phyloP scores from a whole-genome alignment of 2,888 invertebrate species.

The Harpalus rufipes region DNA sequence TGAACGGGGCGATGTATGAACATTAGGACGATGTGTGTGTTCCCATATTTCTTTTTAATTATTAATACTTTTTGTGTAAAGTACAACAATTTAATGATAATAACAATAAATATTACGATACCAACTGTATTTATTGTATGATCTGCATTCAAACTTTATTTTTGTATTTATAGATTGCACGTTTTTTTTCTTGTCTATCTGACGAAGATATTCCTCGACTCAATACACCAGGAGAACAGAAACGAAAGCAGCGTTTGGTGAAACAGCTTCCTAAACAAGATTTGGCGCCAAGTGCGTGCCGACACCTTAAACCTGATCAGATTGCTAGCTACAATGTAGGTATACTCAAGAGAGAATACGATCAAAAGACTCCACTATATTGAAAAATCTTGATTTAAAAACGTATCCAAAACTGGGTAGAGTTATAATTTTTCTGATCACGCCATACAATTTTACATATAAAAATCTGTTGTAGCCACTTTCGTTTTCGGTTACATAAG shows the following conservation, averaged over 20 bases:
- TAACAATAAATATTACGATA: not conserved
- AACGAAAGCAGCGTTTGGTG: constrained; percentile 89
- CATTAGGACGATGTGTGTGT: too few relatives aligned
- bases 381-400: too few relatives aligned
- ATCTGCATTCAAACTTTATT: not conserved
- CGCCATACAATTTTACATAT: too few relatives aligned
- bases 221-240: constrained; percentile 89
- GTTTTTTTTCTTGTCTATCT: constrained; percentile 94
- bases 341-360: not conserved
- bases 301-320: constrained; percentile 88
- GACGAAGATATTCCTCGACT: constrained; percentile 83
- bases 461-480: too few relatives aligned
- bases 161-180: constrained; percentile 76
- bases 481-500: too few relatives aligned
- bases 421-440: too few relatives aligned
- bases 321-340: constrained; percentile 85
- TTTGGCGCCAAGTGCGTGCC: constrained; percentile 92
- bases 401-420: too few relatives aligned
- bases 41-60: too few relatives aligned
- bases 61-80: too few relatives aligned
- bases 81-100: not conserved
- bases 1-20: too few relatives aligned
- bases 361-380: too few relatives aligned
- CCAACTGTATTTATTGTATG: too few relatives aligned
- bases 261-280: constrained; percentile 97